These are phyloP conservation scores for Dasypus novemcinctus DNA, from an alignment of 2,113 vertebrate species.

Conservation along the genomic window DNA sequence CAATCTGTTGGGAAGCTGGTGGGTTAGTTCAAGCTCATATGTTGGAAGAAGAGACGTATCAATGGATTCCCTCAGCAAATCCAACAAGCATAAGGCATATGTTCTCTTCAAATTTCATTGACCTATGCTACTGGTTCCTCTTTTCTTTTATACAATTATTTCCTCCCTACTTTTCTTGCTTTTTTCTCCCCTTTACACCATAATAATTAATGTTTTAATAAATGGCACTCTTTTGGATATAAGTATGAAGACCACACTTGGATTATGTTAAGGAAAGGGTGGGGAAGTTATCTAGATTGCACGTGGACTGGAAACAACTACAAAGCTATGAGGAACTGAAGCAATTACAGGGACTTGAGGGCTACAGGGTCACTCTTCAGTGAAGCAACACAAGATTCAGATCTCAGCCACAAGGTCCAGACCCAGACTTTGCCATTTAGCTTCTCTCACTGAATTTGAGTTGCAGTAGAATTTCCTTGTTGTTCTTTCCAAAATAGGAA, in stretches of 20 bases:
- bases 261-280: background rate
- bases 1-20: slow-evolving; percentile 44
- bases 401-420: background rate
- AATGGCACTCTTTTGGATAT: background rate
- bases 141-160: background rate
- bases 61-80: background rate
- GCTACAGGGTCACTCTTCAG: background rate
- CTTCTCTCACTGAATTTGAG: background rate
- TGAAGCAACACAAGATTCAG: background rate
- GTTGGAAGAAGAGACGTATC: slow-evolving; percentile 43
- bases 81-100: slow-evolving; percentile 14
- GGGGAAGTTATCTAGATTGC: background rate
- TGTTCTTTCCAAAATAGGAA: background rate
- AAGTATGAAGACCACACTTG: background rate
- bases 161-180: background rate
- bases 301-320: background rate
- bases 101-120: slow-evolving; percentile 14
- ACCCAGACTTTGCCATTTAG: background rate
- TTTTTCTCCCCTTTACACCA: background rate
- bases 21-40: slow-evolving; percentile 31
- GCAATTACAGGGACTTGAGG: background rate
- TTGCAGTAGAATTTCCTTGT: background rate
- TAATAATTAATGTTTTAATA: background rate
- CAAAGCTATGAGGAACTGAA: background rate
- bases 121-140: background rate